Conservation (phyloP, 2,888 invertebrate species). For the Agonum fuliginosum region DNA sequence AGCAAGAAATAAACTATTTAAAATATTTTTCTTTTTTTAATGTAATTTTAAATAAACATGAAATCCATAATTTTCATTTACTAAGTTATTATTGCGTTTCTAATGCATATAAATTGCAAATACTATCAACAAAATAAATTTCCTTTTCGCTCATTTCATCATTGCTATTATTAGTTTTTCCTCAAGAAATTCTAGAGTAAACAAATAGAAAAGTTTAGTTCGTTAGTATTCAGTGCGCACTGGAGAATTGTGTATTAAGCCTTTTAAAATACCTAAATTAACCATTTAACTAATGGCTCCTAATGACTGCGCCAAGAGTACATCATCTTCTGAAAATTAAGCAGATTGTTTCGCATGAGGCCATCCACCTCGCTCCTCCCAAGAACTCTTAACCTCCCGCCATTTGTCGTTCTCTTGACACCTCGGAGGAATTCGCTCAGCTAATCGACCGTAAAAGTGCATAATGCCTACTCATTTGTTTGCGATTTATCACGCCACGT, state of each 20-base stretch:
- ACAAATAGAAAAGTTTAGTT: slow-evolving; percentile 18
- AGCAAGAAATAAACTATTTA: too few species aligned
- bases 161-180: background rate
- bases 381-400: slow-evolving; percentile 34
- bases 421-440: background rate
- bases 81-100: too few species aligned
- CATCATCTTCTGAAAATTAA: slow-evolving; percentile 23
- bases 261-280: slow-evolving; percentile 46
- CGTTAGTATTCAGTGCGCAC: slow-evolving; percentile 28
- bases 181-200: slow-evolving; percentile 17
- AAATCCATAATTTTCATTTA: too few species aligned
- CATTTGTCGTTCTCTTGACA: slow-evolving; percentile 36
- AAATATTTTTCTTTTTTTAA: too few species aligned
- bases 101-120: too few species aligned
- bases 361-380: slow-evolving; percentile 27
- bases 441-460: background rate
- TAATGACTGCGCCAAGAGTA: slow-evolving; percentile 40
- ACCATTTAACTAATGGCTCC: slow-evolving; percentile 54
- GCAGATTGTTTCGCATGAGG: slow-evolving; percentile 30
- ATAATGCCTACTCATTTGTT: slow-evolving; percentile 22
- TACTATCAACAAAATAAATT: background rate
- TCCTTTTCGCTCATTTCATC: background rate
- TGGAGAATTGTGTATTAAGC: slow-evolving; percentile 42
- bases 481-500: slow-evolving; percentile 22
- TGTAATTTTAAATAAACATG: too few species aligned